Conservation (phyloP, 1,140 invertebrate species). For the Brachionus calyciflorus region DNA sequence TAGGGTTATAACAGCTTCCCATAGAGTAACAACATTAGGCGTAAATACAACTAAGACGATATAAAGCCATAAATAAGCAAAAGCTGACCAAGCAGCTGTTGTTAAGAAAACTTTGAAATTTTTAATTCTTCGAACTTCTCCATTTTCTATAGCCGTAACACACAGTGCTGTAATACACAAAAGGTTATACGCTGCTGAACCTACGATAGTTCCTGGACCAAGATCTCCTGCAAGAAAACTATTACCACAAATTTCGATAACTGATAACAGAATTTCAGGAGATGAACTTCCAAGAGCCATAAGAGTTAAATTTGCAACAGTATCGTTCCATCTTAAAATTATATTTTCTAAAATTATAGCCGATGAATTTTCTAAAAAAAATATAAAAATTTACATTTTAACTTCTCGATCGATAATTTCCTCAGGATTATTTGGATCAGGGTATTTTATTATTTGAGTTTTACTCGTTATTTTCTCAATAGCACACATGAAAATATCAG, state of each 20-base stretch:
- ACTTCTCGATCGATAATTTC: slow-evolving; percentile 50
- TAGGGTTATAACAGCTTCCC: slow-evolving; percentile 68
- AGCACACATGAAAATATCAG: slow-evolving; percentile 67
- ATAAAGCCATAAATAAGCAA: slow-evolving; percentile 69
- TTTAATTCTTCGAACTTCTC: slow-evolving; percentile 55
- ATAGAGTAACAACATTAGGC: slow-evolving; percentile 63
- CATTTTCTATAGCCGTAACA: slow-evolving; percentile 53
- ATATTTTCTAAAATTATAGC: neutral
- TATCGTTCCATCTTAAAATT: slow-evolving; percentile 66
- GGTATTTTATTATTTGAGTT: slow-evolving; percentile 63
- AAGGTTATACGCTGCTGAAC: slow-evolving; percentile 64
- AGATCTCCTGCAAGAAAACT: slow-evolving; percentile 63
- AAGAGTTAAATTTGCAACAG: slow-evolving; percentile 69
- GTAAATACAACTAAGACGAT: slow-evolving; percentile 57
- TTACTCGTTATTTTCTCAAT: slow-evolving; percentile 70
- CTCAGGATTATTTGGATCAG: slow-evolving; percentile 52
- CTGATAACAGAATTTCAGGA: slow-evolving; percentile 68
- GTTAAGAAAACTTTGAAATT: slow-evolving; percentile 61
- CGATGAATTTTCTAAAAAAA: neutral
- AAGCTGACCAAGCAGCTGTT: slow-evolving; percentile 62
- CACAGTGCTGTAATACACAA: slow-evolving; percentile 60
- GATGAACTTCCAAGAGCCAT: slow-evolving; percentile 70
- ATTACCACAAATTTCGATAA: slow-evolving; percentile 67
- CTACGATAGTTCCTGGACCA: slow-evolving; percentile 69
- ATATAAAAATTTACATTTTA: slow-evolving; percentile 51